Evolutionary conservation across 1,140 invertebrate genomes (phyloP), one percentile per base, ranked within the genome.

Genomic region (Alviniconcha marisindica): DNA sequence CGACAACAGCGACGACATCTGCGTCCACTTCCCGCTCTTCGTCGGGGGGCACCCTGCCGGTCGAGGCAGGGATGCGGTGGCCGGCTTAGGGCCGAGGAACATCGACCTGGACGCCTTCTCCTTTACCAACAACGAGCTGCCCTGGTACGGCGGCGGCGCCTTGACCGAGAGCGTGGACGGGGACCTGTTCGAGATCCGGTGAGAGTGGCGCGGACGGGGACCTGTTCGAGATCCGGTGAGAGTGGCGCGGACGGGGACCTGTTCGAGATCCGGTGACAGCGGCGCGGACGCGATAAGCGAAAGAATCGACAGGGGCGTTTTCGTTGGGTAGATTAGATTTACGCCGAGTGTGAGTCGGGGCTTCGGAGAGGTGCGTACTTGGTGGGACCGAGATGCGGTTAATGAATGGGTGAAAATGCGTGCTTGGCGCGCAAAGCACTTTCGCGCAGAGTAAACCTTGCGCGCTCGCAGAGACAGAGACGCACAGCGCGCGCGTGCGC

Each of bases 161-260:
- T 38, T 73, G 18, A 81, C 48, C 4, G 73, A 81, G 33, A 84
- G 79, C 36, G 80, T 84, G 31, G 81, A 84, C 78, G 84, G 84
- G 24, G 84, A 84, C n/a, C 31, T 77, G 38, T 82, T 84, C 28
- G 54, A 66, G 14, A 18, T 80, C 51, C 42, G 78, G 56, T 80
- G 78, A 80, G n/a, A 3, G 15, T 21, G 14, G 21, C 14, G n/a
- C 12, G 48, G 24, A 24, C 21, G 18, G 84, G 24, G 84, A 82
- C 28, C 42, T 77, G 38, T 77, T 84, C 18, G 36, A 40, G 31
- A n/a, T 80, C 42, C 33, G 77, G 54, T 78, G 77, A 78, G 24
- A 15, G 15, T 18, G 31, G 24, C 33, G 10, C 7, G 48, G 33
- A 21, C 21, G 31, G 84, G 14, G 79, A 82, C 28, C 42, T 77